A percentile compares a stretch with the other conserved stretches of the same genome.
These are phyloP conservation scores for Ormyrus rosae DNA, from an alignment of 2,888 invertebrate genomes.

Conservation along the genomic window DNA sequence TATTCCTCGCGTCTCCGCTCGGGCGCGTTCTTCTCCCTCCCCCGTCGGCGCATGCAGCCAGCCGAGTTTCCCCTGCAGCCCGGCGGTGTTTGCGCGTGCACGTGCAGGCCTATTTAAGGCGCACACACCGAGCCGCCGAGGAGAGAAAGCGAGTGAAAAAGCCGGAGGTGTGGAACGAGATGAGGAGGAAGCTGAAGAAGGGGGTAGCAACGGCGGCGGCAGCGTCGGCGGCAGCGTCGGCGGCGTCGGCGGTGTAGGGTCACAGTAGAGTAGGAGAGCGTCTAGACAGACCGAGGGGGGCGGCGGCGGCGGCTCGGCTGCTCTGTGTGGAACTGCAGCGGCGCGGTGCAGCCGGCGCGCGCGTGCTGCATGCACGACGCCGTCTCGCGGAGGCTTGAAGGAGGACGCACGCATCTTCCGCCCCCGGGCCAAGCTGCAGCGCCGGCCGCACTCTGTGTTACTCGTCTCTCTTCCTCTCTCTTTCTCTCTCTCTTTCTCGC, in stretches of 20 bases:
- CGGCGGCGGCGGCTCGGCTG: slow-evolving; percentile 47
- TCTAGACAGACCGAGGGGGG: slow-evolving; percentile 71
- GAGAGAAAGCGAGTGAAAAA: slow-evolving; percentile 64
- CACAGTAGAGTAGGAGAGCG: slow-evolving; percentile 73
- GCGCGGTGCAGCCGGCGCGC: slow-evolving; percentile 6
- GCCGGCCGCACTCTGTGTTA: background rate
- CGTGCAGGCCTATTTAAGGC: background rate
- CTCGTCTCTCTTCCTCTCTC: slow-evolving; percentile 6
- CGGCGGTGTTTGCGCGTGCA: background rate
- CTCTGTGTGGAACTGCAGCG: background rate
- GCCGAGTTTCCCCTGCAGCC: no score
- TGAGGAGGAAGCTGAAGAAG: slow-evolving; percentile 55
- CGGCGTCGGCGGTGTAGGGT: slow-evolving; percentile 66
- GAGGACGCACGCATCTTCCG: slow-evolving; percentile 35
- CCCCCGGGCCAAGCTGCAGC: background rate
- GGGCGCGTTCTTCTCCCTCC: slow-evolving; percentile 16
- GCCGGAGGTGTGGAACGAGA: slow-evolving; percentile 66
- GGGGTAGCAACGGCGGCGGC: slow-evolving; percentile 43
- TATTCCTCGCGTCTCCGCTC: background rate
- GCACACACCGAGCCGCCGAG: background rate
- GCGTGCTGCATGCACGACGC: slow-evolving; percentile 12
- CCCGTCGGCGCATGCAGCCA: no score
- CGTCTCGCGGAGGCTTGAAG: slow-evolving; percentile 54
- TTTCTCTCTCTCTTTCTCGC: background rate
- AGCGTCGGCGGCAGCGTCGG: slow-evolving; percentile 35